phyloP scores from a whole-genome alignment of 2,797 vertebrate species.

The Pelobates cultripes region DNA sequence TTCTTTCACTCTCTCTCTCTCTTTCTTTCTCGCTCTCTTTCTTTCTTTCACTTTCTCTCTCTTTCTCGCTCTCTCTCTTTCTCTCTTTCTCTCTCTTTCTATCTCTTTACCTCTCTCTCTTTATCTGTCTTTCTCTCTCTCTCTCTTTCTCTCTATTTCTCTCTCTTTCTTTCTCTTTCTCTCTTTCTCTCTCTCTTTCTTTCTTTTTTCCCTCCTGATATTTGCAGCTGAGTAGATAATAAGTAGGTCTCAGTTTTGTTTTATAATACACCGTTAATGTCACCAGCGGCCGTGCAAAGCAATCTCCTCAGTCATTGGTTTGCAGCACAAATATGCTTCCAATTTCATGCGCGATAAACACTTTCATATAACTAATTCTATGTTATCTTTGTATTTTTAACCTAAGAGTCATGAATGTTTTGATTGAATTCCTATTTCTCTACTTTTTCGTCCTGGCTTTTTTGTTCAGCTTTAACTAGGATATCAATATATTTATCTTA shows the following conservation, averaged over 20 bases:
- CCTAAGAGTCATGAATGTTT: conserved; percentile 7
- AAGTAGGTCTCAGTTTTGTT: conserved; percentile 31
- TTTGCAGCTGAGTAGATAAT: conserved; percentile 11
- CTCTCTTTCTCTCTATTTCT: too few relatives aligned
- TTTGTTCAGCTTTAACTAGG: too few relatives aligned
- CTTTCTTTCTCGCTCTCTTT: too few relatives aligned
- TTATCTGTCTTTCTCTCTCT: too few relatives aligned
- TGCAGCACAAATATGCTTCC: conserved; percentile 52
- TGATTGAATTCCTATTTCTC: conserved; percentile 5
- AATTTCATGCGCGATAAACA: conserved; percentile 55
- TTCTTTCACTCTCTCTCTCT: too few relatives aligned
- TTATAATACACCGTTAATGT: conserved; percentile 36
- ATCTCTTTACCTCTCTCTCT: too few relatives aligned
- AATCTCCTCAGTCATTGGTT: conserved; percentile 38
- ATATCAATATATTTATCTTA: too few relatives aligned
- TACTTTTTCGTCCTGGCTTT: neutral
- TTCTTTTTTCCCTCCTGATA: neutral
- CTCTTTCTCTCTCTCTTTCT: neutral
- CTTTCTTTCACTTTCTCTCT: too few relatives aligned
- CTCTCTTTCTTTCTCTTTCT: too few relatives aligned
- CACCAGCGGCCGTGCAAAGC: conserved; percentile 23
- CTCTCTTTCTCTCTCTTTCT: too few relatives aligned
- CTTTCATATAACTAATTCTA: conserved; percentile 41
- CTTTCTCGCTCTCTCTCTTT: too few relatives aligned
- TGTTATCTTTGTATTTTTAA: conserved; percentile 51